A percentile compares a stretch with the other conserved stretches of the same genome.
Conservation (phyloP, 2,888 invertebrate species). For the Lasioglossum villosulum region DNA sequence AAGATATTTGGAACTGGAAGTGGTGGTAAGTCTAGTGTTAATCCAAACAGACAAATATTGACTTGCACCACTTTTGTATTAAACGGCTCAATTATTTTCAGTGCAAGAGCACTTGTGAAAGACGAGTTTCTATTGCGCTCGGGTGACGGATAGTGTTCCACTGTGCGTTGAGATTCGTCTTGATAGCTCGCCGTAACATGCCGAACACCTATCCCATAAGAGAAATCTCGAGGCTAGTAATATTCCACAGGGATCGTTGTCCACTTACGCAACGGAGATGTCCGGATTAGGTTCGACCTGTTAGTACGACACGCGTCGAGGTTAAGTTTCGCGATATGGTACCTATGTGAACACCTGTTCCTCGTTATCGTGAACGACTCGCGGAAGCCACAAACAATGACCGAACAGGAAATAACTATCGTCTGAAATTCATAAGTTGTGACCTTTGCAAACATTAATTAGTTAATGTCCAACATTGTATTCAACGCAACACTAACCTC, state of each 20-base stretch:
- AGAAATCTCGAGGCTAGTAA: neutral
- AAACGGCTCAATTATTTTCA: too few species aligned
- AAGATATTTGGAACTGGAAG: too few species aligned
- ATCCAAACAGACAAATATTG: too few species aligned
- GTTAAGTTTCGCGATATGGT: neutral
- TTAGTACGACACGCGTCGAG: neutral
- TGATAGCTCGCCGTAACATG: neutral
- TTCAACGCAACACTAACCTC: too few species aligned
- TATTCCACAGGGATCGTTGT: neutral
- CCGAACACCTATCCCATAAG: neutral
- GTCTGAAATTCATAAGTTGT: neutral
- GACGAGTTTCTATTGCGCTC: too few species aligned
- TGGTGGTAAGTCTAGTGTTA: too few species aligned
- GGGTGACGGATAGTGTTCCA: neutral
- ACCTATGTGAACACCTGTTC: neutral
- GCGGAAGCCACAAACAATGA: neutral
- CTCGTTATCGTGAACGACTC: neutral
- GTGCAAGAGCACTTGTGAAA: too few species aligned
- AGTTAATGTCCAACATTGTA: too few species aligned
- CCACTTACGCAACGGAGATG: slow-evolving; percentile 5
- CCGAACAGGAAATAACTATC: neutral
- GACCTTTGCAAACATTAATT: too few species aligned
- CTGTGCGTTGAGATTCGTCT: neutral
- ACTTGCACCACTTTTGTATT: too few species aligned
- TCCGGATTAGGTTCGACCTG: neutral